Conservation (phyloP, 2,113 vertebrate species). For the Cariama cristata region DNA sequence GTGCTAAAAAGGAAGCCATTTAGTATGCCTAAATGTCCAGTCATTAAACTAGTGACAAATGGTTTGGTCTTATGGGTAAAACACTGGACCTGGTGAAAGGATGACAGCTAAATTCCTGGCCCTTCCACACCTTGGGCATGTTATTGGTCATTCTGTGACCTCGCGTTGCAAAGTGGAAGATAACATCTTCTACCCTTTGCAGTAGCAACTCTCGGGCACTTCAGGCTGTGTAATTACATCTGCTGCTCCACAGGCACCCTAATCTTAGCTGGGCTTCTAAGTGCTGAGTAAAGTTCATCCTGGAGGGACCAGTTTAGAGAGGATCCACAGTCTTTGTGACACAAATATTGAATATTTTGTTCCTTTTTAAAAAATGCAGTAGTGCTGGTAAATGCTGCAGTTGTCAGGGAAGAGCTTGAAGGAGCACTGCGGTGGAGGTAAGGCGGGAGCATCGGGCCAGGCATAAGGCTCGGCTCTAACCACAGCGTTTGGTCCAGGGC, state of each 20-base stretch:
- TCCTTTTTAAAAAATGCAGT: background rate
- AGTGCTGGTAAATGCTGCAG: background rate
- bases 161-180: fast-evolving
- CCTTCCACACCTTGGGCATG: background rate
- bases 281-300: background rate
- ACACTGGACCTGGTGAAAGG: background rate
- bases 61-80: background rate
- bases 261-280: background rate
- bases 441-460: background rate
- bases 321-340: background rate
- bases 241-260: background rate
- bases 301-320: background rate
- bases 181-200: background rate
- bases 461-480: background rate
- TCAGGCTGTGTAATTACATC: background rate
- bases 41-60: background rate
- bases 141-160: background rate
- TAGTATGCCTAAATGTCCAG: too few relatives aligned
- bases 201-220: background rate
- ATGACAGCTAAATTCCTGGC: background rate
- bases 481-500: background rate
- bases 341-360: background rate
- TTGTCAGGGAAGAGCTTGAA: background rate
- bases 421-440: background rate
- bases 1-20: background rate